A percentile compares a stretch with the other conserved stretches of the same genome.
Evolutionary conservation across 2,888 invertebrate species (phyloP).

Genomic region (Amiota minor): DNA sequence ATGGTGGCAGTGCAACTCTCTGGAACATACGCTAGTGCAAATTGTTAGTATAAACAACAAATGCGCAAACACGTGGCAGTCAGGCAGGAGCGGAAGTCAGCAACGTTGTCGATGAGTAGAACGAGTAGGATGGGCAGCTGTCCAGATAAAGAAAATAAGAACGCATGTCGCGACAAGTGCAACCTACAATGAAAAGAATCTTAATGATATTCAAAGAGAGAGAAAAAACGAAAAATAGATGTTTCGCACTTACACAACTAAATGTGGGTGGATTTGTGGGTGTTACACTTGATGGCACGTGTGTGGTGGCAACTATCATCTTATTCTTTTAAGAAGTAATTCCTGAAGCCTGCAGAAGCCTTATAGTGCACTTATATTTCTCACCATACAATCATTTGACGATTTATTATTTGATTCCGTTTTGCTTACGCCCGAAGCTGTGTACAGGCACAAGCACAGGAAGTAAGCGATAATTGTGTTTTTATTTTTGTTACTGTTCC

Average conservation of each 20-base stretch:
- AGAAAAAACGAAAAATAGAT: not conserved
- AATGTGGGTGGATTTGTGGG: constrained; percentile 39
- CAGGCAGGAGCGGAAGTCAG: constrained; percentile 38
- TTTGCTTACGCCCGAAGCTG: constrained; percentile 13
- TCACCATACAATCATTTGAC: constrained; percentile 18
- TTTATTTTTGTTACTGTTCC: constrained; percentile 44
- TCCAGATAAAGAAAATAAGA: not conserved
- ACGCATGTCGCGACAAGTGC: not conserved
- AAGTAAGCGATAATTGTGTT: constrained; percentile 33
- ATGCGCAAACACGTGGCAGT: constrained; percentile 67
- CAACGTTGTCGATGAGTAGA: constrained; percentile 21
- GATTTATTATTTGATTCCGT: constrained; percentile 26
- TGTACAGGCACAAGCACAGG: not conserved
- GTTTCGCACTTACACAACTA: constrained; percentile 12
- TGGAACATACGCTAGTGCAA: constrained; percentile 55
- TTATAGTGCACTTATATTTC: not conserved
- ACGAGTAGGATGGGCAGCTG: not conserved
- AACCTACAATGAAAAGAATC: not conserved
- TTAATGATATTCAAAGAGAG: not conserved
- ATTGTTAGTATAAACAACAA: constrained; percentile 72
- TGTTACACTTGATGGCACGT: constrained; percentile 30
- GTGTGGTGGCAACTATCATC: constrained; percentile 18
- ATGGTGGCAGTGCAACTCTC: constrained; percentile 1
- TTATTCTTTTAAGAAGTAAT: not conserved
- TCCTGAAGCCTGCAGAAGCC: not conserved